These are phyloP conservation scores for Hylomyscus alleni DNA, from an alignment of 2,797 vertebrate species.

Conservation along the genomic window DNA sequence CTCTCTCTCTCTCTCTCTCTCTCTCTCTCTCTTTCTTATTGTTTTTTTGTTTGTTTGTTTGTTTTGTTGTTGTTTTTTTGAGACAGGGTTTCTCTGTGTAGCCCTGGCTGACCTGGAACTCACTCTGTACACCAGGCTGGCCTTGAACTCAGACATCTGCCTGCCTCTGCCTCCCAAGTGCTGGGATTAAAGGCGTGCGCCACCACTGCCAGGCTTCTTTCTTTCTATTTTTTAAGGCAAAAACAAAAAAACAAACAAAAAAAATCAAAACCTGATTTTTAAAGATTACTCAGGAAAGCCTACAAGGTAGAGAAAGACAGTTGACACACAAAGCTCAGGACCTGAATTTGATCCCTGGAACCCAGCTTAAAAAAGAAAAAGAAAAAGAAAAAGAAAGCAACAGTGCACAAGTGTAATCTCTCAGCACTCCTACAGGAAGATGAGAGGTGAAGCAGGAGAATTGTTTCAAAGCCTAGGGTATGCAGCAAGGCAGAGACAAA, in stretches of 20 bases:
- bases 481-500: neutral
- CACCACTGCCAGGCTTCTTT: no score
- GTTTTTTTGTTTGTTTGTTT: no score
- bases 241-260: neutral
- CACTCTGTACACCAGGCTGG: no score
- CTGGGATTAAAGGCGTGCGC: no score
- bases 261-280: neutral
- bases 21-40: no score
- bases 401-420: no score
- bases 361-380: neutral
- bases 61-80: no score
- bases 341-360: neutral
- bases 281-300: neutral
- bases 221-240: neutral
- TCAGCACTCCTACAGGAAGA: neutral
- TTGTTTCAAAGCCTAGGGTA: neutral
- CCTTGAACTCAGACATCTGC: no score
- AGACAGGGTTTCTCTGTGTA: no score
- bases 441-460: neutral
- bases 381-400: neutral
- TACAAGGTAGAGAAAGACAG: neutral
- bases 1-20: no score
- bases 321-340: neutral
- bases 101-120: no score
- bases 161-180: no score